Base-by-base conservation (phyloP, 2,888 invertebrate species). In the Lycaena phlaeas region DNA sequence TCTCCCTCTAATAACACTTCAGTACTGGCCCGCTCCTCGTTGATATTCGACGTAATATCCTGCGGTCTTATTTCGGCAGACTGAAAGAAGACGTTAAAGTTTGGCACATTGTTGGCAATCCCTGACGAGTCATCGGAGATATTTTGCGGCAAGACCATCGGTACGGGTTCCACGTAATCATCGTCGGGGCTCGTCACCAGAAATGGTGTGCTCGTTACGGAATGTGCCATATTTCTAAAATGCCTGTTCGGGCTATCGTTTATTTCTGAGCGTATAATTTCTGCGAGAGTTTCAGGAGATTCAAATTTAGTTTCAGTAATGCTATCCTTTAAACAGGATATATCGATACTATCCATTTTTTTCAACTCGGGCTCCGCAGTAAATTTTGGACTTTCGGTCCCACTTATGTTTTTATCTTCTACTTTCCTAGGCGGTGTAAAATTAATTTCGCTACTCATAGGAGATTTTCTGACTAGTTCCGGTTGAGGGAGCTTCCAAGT, bases 291-390 rank as follows among this genome's bases (percentile, higher is more conserved):
- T 26, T 61, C 59, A 1, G 51, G 48, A 7, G 44, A 46, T 36
- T 57, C 63, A 1, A 53, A 46, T 44, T 54, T 59, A 2, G 45
- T 38, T 11, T 64, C 64, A n/a, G 51, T 44, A 2, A 63, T 48
- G 48, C 65, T 54, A 26, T 79, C 74, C 43, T 66, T 57, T 2
- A 81, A 55, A 41, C 72, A 81, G 14, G 67, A 57, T 46, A 81
- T 65, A 29, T 84, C 82, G 5, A 82, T 59, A 46, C 81, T 84
- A 17, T 82, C 77, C 66, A 81, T 72, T 55, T 69, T 78, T 12
- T 68, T 70, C 1, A 78, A 39, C 14, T 50, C 46, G 3, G 70
- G 70, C 22, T 69, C 61, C 1, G 49, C 38, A n/a, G 48, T 49
- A 25, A 70, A 45, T 27, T 61, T 55, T 2, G 76, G 79, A 39